Evolutionary conservation across 1,140 invertebrate species (phyloP).

Genomic region (Drosophila pseudoananassae): DNA sequence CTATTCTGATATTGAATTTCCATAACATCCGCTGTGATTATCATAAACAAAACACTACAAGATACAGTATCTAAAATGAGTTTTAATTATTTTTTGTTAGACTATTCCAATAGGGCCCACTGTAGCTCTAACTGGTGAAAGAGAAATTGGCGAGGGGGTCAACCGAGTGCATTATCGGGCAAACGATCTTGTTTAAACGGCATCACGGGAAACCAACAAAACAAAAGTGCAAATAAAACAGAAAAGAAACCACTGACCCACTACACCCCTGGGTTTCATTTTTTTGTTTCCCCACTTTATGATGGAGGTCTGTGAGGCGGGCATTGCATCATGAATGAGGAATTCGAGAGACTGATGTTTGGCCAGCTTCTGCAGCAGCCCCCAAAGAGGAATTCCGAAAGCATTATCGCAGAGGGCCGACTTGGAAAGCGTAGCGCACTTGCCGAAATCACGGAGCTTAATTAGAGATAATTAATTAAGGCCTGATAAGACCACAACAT

Average conservation of each 20-base stretch:
- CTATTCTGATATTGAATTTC: too few relatives aligned
- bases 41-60: too few relatives aligned
- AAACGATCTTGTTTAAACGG: conserved; percentile 19
- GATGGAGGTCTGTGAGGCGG: neutral
- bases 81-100: neutral
- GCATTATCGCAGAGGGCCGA: conserved; percentile 51
- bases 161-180: conserved; percentile 16
- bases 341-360: conserved; percentile 63
- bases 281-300: too few relatives aligned
- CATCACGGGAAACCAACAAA: conserved; percentile 36
- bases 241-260: conserved; percentile 30
- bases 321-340: conserved; percentile 67
- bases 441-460: conserved; percentile 22
- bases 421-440: conserved; percentile 31
- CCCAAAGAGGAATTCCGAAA: conserved; percentile 14
- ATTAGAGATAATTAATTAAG: conserved; percentile 66
- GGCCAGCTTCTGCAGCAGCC: conserved; percentile 22
- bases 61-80: neutral
- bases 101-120: neutral
- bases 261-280: conserved; percentile 33
- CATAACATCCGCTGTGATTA: too few relatives aligned
- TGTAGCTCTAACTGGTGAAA: conserved; percentile 26
- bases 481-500: conserved; percentile 47
- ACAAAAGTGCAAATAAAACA: conserved; percentile 36
- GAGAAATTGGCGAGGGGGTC: conserved; percentile 36